Percentiles rank a stretch among this genome's conserved stretches.
Evolutionary conservation across 1,140 invertebrate genomes (phyloP).

Genomic region (Linepithema humile): DNA sequence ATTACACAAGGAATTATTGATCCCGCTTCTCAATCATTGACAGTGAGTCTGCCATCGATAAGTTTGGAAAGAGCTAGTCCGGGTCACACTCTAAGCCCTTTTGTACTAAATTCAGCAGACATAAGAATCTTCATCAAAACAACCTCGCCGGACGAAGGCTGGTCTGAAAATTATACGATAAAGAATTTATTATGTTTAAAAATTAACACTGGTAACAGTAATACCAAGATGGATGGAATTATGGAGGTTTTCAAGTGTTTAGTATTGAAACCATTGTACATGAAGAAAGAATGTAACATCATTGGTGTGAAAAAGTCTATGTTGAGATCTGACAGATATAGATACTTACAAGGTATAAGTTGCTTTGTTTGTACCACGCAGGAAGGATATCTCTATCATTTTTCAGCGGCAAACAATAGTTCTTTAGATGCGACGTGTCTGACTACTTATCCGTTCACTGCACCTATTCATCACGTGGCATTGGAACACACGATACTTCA

Average conservation of each 20-base stretch:
- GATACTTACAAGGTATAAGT: slow-evolving; percentile 79
- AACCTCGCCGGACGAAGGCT: slow-evolving; percentile 79
- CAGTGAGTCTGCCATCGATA: slow-evolving; percentile 77
- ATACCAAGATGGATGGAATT: slow-evolving; percentile 59
- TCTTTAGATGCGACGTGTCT: slow-evolving; percentile 75
- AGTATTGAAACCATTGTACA: slow-evolving; percentile 80
- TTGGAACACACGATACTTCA: slow-evolving; percentile 90
- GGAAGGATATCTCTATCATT: slow-evolving; percentile 87
- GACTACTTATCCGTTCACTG: slow-evolving; percentile 88
- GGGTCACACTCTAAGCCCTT: slow-evolving; percentile 76
- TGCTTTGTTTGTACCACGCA: slow-evolving; percentile 85
- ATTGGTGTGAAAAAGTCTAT: slow-evolving; percentile 79
- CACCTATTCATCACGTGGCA: slow-evolving; percentile 87
- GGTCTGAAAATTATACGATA: slow-evolving; percentile 82
- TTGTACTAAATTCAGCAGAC: slow-evolving; percentile 77
- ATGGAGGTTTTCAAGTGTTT: slow-evolving; percentile 80
- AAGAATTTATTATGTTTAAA: slow-evolving; percentile 78
- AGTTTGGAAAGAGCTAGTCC: slow-evolving; percentile 76
- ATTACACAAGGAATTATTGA: slow-evolving; percentile 72
- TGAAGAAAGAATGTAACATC: slow-evolving; percentile 73
- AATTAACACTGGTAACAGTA: slow-evolving; percentile 69
- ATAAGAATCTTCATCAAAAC: slow-evolving; percentile 80
- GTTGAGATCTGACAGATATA: slow-evolving; percentile 79
- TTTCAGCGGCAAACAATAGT: slow-evolving; percentile 76
- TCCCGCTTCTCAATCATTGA: slow-evolving; percentile 69